Percentiles rank a stretch among this genome's conserved stretches.
These are phyloP conservation scores for Alosa alosa DNA, from an alignment of 2,113 vertebrate species.

Conservation along the genomic window DNA sequence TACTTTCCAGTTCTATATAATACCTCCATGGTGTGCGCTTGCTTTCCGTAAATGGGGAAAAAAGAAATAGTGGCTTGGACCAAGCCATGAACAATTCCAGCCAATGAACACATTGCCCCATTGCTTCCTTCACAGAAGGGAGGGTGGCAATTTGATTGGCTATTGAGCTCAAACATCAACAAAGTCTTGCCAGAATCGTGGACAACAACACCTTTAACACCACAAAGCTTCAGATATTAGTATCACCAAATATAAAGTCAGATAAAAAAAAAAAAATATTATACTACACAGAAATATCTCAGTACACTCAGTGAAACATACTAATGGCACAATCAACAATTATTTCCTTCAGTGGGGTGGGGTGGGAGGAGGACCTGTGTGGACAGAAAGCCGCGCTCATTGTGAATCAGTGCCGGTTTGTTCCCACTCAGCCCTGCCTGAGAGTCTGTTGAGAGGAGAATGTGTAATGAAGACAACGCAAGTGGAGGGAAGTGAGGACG, in stretches of 20 bases:
- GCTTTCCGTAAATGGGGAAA: too few species aligned
- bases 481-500: constrained; percentile 31
- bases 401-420: background rate
- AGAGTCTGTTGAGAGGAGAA: constrained; percentile 39
- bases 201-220: too few species aligned
- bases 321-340: background rate
- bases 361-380: background rate
- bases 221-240: too few species aligned
- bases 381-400: background rate
- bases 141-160: too few species aligned
- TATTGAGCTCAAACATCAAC: background rate
- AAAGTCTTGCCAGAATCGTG: too few species aligned
- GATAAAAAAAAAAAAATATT: background rate
- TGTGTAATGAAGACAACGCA: constrained; percentile 48
- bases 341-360: background rate
- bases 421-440: constrained; percentile 37
- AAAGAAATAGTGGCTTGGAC: too few species aligned
- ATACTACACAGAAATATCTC: background rate
- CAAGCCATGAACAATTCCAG: too few species aligned
- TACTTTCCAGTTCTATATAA: too few species aligned
- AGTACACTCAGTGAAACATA: background rate
- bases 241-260: background rate
- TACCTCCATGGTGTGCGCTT: too few species aligned
- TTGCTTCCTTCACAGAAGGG: background rate
- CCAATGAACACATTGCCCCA: too few species aligned